These are phyloP conservation scores for Ligdia adustata DNA, from an alignment of 2,888 invertebrate species.

Conservation along the genomic window DNA sequence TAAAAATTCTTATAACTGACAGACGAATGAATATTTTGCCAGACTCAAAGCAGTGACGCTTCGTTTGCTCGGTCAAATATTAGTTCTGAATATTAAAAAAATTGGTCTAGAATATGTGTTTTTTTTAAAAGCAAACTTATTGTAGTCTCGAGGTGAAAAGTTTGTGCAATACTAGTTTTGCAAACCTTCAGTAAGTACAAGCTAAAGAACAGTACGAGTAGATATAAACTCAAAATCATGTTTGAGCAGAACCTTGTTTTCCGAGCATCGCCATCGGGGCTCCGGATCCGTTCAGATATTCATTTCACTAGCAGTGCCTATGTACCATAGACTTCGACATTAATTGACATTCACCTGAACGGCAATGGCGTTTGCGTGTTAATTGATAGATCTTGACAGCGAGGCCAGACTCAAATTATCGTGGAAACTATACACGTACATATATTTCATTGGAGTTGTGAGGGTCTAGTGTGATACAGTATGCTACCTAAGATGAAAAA, in stretches of 20 bases:
- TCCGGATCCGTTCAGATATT: constrained; percentile 41
- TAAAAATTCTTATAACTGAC: no score
- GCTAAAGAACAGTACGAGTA: no score
- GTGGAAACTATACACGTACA: constrained; percentile 34
- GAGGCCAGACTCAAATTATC: constrained; percentile 46
- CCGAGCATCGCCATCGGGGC: constrained; percentile 37
- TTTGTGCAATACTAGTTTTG: no score
- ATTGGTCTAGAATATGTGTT: no score
- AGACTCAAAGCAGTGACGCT: no score
- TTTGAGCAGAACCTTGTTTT: constrained; percentile 37
- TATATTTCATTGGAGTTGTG: constrained; percentile 13
- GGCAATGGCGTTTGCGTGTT: constrained; percentile 67
- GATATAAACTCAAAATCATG: background rate
- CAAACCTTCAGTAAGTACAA: no score
- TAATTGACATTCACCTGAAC: constrained; percentile 75
- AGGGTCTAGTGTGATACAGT: constrained; percentile 1
- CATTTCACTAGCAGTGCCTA: constrained; percentile 44
- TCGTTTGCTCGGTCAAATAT: no score
- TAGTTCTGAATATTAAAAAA: no score
- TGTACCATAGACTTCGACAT: constrained; percentile 57
- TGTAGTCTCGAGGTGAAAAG: no score
- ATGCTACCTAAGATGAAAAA: constrained; percentile 1
- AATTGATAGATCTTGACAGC: constrained; percentile 73
- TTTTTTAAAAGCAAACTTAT: no score
- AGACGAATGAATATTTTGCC: no score